Evolutionary conservation across 1,140 invertebrate genomes (phyloP).

Genomic region (Panagrolaimus sp.): DNA sequence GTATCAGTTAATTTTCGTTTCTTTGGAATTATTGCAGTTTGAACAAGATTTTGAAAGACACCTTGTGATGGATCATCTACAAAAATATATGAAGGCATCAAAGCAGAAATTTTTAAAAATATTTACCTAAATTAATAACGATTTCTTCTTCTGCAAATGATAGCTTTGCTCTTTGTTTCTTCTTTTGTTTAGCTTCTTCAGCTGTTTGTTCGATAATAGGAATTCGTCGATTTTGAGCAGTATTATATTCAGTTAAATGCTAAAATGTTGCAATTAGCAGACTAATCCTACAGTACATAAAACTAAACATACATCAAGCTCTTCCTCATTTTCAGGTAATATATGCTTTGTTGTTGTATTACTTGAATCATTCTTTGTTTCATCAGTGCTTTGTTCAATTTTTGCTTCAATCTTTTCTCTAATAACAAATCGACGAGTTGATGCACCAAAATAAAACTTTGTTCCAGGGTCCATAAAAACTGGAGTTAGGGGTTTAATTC

Average conservation of each 20-base stretch:
- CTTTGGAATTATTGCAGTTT: slow-evolving; percentile 1
- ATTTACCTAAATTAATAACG: slow-evolving; percentile 9
- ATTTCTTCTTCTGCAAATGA: background rate
- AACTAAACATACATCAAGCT: slow-evolving; percentile 9
- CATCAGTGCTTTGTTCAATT: background rate
- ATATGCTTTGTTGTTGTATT: background rate
- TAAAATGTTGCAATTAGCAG: too few relatives aligned
- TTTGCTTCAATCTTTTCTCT: slow-evolving; percentile 4
- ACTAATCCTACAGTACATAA: too few relatives aligned
- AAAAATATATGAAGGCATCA: background rate
- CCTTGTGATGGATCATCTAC: background rate
- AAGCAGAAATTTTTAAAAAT: background rate
- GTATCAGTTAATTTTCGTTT: slow-evolving; percentile 1
- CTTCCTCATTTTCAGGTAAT: slow-evolving; percentile 1
- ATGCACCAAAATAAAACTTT: background rate
- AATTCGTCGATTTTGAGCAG: slow-evolving; percentile 5
- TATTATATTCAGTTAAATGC: slow-evolving; percentile 5
- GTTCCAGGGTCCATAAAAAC: background rate
- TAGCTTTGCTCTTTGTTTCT: background rate
- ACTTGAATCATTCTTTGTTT: background rate
- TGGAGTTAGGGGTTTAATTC: background rate
- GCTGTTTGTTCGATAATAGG: background rate
- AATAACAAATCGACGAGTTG: background rate
- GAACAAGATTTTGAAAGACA: background rate
- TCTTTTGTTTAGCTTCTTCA: background rate